phyloP scores from a whole-genome alignment of 1,140 invertebrate genomes.

The Polypedilum vanderplanki region DNA sequence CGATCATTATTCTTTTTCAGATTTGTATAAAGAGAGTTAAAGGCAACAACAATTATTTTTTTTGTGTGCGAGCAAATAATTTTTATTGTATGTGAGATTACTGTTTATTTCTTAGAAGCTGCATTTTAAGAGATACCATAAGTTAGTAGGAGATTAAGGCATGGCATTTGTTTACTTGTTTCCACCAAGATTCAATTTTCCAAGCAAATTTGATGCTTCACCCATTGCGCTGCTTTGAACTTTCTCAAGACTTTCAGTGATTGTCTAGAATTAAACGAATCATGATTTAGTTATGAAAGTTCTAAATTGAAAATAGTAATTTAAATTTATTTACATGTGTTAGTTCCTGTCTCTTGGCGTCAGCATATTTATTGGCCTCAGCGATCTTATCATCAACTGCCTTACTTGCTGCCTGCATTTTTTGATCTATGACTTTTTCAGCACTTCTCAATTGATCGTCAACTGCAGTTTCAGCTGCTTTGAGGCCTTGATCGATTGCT shows the following conservation, averaged over 20 bases:
- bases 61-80: too few species aligned
- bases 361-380: constrained; percentile 44
- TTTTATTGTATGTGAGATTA: too few species aligned
- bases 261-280: constrained; percentile 32
- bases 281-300: background rate
- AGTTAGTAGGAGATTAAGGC: too few species aligned
- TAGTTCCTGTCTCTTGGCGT: constrained; percentile 41
- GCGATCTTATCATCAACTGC: constrained; percentile 43
- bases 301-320: background rate
- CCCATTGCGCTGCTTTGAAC: constrained; percentile 39
- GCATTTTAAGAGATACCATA: too few species aligned
- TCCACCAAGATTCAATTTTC: constrained; percentile 38
- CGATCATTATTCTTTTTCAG: too few species aligned
- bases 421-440: constrained; percentile 40
- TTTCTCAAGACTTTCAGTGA: constrained; percentile 38
- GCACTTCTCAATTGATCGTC: constrained; percentile 42
- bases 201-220: constrained; percentile 40
- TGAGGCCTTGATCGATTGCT: constrained; percentile 43
- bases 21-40: too few species aligned
- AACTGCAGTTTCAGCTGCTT: constrained; percentile 42
- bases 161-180: constrained; percentile 15
- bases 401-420: constrained; percentile 41
- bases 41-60: too few species aligned
- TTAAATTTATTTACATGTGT: constrained; percentile 37
- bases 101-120: too few species aligned